Base-by-base conservation (phyloP, 2,113 vertebrate genomes). In the Marcusenius ussheri region DNA sequence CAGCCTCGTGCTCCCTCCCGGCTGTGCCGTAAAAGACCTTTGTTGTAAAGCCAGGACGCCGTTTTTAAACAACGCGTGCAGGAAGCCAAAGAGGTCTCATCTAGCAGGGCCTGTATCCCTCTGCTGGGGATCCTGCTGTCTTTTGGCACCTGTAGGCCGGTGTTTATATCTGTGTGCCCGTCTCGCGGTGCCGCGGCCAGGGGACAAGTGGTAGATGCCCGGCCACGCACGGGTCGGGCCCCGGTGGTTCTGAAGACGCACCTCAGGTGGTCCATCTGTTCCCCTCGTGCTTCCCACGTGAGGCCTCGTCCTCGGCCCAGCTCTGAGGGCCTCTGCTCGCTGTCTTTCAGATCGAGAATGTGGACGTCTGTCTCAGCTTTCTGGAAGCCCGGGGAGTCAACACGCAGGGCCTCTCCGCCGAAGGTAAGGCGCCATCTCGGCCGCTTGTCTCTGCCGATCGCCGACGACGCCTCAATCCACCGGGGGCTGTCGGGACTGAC, bases 311-410 rank as follows among this genome's bases (percentile, higher is more conserved):
- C 42, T 9, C 19, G 1, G 77, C 1, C 31, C 15, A 39, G 21
- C 4, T 45, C 83, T 84, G 19, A 46, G 45, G 35, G 35, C 45
- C 83, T 31, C 10, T 13, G 3, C 83, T 84, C 19, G 45, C 83
- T 47, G 42, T 84, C 83, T 89, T 88, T 89, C 96, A 98, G 97
- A 96, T 97, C 94, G 96, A 97, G 94, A 98, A 98, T 95, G 97
- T 98, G 92, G 97, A 97, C 93, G 96, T 95, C 94, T 98, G 97
- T 94, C 97, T 98, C 92, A 97, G 95, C 91, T 98, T 98, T 94
- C 94, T 98, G 93, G 96, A 97, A 95, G 96, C 96, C 91, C 96
- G 96, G 96, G 97, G 97, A 84, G 96, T 97, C 91, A 97, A 97
- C 93, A 97, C 97, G 87, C 97, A 97, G 94, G 97, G 97, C 91